Evolutionary conservation across 1,140 invertebrate genomes (phyloP), one percentile per base, ranked within the genome.

Genomic region (Scaptomyza graminum): DNA sequence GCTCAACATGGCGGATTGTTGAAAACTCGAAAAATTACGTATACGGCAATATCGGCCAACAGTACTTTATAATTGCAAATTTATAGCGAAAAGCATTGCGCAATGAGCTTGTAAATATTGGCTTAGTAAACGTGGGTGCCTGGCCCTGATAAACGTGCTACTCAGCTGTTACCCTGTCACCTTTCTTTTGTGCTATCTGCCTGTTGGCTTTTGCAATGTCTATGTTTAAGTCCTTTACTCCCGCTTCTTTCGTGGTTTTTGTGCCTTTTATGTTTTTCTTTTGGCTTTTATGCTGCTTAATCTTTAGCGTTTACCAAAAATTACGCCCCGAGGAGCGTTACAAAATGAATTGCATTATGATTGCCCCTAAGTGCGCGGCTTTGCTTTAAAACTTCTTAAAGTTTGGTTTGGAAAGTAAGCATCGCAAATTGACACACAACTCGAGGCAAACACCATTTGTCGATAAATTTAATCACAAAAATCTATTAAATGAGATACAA

Each of bases 311-410:
- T 85, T 85, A 87, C 74, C 82, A 76, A 84, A 84, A 87, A 85
- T 80, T 77, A 67, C 67, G 79, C 83, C 82, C 82, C 78, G 64
- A 82, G 82, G 82, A 82, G 60, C 75, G 75, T 67, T 75, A 71
- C 70, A 68, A 69, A 87, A 88, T 87, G 82, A 87, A 87, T 87
- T 87, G 82, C 82, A 85, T 78, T 87, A 87, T 87, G 82, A 85
- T 87, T 87, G 63, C 67, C 71, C 50, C 31, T 46, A 22, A 15
- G 28, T 15, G 31, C 12, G 25, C 51, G 15, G 31, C 34, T 13
- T 15, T 15, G 41, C 63, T 25, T 67, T 55, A 46, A 61, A 63
- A 49, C 41, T 63, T 63, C 47, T 34, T 11, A 34, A 69, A 68
- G 8, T 28, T 13, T 3, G 46, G 12, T 7, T n/a, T n/a, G 16